A percentile compares a stretch with the other conserved stretches of the same genome.
Conservation (phyloP, 1,140 invertebrate species). For the Marisa cornuarietis region DNA sequence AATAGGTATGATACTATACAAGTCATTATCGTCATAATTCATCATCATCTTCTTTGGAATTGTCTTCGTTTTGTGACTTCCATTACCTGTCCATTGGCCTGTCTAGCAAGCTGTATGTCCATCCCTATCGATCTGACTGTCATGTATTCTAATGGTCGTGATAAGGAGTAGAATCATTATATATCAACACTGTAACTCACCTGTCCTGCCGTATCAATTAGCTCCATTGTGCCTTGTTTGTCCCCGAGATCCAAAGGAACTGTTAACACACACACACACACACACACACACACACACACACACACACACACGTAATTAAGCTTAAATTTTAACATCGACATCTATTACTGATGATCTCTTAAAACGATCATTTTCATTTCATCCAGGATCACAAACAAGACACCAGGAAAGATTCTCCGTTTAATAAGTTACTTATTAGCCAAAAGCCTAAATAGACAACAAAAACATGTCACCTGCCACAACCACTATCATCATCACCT, state of each 20-base stretch:
- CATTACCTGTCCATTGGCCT: neutral
- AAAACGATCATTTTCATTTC: neutral
- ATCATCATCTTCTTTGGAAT: too few relatives aligned
- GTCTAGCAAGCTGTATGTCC: too few relatives aligned
- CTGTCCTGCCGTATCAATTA: slow-evolving; percentile 32
- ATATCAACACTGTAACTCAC: neutral
- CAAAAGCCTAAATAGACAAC: neutral
- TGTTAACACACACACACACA: slow-evolving; percentile 1
- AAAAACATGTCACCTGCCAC: neutral
- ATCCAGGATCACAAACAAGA: neutral
- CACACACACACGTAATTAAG: neutral
- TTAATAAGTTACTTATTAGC: neutral
- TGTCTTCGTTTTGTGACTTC: too few relatives aligned
- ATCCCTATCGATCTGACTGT: too few relatives aligned
- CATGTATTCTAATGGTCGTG: too few relatives aligned
- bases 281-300: neutral
- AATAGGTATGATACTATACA: too few relatives aligned
- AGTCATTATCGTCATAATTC: too few relatives aligned
- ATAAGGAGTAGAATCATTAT: too few relatives aligned
- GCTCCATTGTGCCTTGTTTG: slow-evolving; percentile 1
- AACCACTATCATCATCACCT: too few relatives aligned
- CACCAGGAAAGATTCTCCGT: neutral
- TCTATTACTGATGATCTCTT: neutral
- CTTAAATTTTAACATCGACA: neutral
- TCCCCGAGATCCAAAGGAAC: slow-evolving; percentile 8